Conservation (phyloP, 2,797 vertebrate genomes). For the Poeciliopsis presidionis region DNA sequence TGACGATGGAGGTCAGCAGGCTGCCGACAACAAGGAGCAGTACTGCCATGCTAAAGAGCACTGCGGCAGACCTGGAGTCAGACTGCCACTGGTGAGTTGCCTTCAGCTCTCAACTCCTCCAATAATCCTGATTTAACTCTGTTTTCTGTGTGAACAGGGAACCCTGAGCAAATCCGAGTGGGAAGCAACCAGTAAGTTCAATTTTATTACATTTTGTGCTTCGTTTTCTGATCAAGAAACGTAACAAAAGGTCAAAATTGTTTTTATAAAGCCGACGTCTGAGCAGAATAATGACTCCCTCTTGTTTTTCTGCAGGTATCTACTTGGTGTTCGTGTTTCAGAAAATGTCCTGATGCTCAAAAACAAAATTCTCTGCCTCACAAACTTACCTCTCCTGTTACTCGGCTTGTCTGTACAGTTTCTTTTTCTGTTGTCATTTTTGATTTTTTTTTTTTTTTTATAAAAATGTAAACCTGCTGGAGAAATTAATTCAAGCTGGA, state of each 20-base stretch:
- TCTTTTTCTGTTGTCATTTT: constrained; percentile 25
- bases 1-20: constrained; percentile 38
- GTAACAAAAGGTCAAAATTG: background rate
- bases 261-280: background rate
- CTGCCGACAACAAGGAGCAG: constrained; percentile 39
- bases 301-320: constrained; percentile 81
- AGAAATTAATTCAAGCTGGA: constrained; percentile 14
- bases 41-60: constrained; percentile 62
- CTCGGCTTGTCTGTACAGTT: constrained; percentile 25
- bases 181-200: constrained; percentile 94
- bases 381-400: background rate
- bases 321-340: constrained; percentile 97
- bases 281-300: background rate
- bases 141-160: constrained; percentile 79
- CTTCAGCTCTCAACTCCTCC: no score
- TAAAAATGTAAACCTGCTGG: constrained; percentile 18
- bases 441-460: constrained; percentile 16
- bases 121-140: background rate
- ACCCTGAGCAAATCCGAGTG: constrained; percentile 96
- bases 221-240: background rate
- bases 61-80: constrained; percentile 17
- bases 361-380: background rate
- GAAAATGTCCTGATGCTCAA: constrained; percentile 81
- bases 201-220: no score
- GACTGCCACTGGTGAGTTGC: constrained; percentile 51